Evolutionary conservation across 2,113 vertebrate genomes (phyloP).

Genomic region (Myotis lucifugus): DNA sequence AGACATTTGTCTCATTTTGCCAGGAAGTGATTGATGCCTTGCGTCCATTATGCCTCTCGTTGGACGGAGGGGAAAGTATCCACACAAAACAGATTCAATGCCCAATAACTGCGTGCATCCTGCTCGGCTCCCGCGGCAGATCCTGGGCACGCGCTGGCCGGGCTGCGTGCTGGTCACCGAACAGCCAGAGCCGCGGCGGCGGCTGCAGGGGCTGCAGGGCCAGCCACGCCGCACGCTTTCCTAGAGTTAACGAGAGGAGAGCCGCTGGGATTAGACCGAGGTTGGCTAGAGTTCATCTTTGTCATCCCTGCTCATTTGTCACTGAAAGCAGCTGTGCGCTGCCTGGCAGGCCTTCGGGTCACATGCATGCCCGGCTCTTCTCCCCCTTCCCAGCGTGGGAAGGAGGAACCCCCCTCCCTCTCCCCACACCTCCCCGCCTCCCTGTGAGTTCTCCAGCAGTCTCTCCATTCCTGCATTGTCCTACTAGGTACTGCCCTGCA

Average conservation of each 20-base stretch:
- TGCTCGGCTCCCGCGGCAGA: background rate
- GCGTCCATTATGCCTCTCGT: background rate
- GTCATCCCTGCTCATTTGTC: background rate
- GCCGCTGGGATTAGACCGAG: background rate
- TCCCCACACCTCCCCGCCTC: fast-evolving
- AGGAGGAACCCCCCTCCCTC: no score
- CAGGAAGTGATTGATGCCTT: conserved; percentile 21
- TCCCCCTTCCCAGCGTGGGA: no score
- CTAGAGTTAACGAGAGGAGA: background rate
- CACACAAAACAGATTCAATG: background rate
- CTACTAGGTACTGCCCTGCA: fast-evolving
- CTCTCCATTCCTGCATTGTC: background rate
- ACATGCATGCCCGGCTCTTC: fast-evolving
- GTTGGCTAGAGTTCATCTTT: background rate
- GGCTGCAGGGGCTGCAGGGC: background rate
- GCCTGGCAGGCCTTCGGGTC: background rate
- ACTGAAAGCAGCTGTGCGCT: background rate
- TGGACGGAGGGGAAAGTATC: background rate
- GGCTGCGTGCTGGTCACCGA: background rate
- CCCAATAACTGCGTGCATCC: background rate
- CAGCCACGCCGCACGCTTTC: fast-evolving
- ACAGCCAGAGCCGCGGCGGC: fast-evolving
- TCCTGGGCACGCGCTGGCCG: background rate
- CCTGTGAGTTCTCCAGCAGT: no score
- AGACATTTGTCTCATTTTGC: conserved; percentile 26